These are phyloP conservation scores for Tortrix viridana DNA, from an alignment of 2,888 invertebrate genomes.

Conservation along the genomic window DNA sequence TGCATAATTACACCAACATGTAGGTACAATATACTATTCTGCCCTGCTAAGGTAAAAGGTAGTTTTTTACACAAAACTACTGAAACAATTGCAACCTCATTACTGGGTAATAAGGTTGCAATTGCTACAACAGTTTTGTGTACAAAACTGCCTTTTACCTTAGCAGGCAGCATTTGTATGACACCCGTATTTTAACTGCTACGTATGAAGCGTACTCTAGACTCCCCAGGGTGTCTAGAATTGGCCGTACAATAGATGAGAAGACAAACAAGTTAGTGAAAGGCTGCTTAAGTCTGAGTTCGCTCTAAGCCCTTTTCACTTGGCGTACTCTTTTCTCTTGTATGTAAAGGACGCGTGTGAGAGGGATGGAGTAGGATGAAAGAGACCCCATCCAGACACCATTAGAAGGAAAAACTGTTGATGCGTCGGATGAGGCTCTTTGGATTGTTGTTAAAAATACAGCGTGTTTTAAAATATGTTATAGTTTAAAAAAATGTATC, in stretches of 20 bases:
- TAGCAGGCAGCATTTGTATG: no score
- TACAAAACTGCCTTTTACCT: no score
- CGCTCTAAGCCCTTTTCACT: slow-evolving; percentile 21
- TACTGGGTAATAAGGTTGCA: no score
- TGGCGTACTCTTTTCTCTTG: not conserved
- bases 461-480: not conserved
- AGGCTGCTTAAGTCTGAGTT: slow-evolving; percentile 23
- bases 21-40: no score
- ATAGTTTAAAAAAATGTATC: no score
- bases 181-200: not conserved
- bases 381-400: slow-evolving; percentile 28
- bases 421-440: not conserved
- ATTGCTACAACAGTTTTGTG: no score
- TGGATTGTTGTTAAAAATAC: not conserved
- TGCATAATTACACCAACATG: no score
- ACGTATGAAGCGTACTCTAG: slow-evolving; percentile 13
- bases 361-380: slow-evolving; percentile 7
- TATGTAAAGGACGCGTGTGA: slow-evolving; percentile 9
- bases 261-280: slow-evolving; percentile 35
- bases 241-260: slow-evolving; percentile 26
- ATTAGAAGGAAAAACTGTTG: slow-evolving; percentile 20
- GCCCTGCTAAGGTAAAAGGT: no score
- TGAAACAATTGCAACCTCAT: no score
- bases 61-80: no score
- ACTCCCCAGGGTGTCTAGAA: slow-evolving; percentile 25